Conservation (phyloP, 1,140 invertebrate species). For the Euura lappo region DNA sequence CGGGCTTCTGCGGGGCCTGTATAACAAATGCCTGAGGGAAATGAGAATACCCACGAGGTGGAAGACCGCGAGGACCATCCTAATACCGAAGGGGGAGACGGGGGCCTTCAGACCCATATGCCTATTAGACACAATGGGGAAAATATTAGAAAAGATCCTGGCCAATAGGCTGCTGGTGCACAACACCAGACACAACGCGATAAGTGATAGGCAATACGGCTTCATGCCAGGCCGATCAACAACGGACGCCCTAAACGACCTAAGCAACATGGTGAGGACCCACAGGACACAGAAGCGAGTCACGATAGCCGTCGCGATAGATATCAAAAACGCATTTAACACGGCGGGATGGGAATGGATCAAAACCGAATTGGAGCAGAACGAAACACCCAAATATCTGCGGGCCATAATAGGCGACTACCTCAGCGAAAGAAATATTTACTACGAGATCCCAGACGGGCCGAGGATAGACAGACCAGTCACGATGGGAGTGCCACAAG, state of each 20-base stretch:
- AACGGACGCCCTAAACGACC: constrained; percentile 35
- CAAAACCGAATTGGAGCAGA: no score
- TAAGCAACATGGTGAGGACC: constrained; percentile 13
- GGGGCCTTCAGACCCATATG: constrained; percentile 34
- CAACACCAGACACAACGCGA: constrained; percentile 14
- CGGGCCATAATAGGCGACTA: no score
- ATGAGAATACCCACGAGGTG: constrained; percentile 23
- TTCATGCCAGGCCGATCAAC: constrained; percentile 41
- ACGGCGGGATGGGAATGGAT: no score
- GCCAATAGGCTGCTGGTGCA: constrained; percentile 21
- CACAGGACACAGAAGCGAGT: neutral
- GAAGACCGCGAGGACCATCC: constrained; percentile 26
- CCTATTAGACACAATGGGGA: constrained; percentile 28
- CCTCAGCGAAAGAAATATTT: constrained; percentile 15
- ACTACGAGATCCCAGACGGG: neutral
- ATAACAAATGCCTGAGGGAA: constrained; percentile 19
- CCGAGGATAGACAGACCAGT: no score
- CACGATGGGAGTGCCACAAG: constrained; percentile 33
- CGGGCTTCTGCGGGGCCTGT: constrained; percentile 17
- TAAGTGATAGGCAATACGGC: constrained; percentile 40
- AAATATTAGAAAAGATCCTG: constrained; percentile 32
- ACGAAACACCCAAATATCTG: no score
- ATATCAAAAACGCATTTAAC: constrained; percentile 36
- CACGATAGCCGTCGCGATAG: constrained; percentile 10
- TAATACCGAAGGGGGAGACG: constrained; percentile 25